Evolutionary conservation across 2,797 vertebrate species (phyloP).

Genomic region (Thamnophis elegans): DNA sequence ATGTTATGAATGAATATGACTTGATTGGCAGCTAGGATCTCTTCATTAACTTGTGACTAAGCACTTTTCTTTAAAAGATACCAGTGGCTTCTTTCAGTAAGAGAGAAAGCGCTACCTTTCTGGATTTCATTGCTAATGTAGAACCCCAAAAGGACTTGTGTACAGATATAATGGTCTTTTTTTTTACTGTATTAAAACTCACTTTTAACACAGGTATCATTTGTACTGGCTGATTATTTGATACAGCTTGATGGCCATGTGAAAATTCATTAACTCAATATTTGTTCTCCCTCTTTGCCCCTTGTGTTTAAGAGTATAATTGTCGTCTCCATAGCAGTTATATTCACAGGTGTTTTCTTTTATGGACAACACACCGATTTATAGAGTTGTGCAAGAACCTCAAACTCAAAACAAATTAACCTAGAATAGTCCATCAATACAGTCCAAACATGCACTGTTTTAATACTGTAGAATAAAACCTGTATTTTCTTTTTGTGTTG

Average conservation of each 20-base stretch:
- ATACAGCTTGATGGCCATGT: slow-evolving; percentile 14
- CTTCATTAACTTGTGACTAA: neutral
- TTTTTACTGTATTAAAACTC: slow-evolving; percentile 74
- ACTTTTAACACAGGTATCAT: slow-evolving; percentile 66
- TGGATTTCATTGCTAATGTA: slow-evolving; percentile 39
- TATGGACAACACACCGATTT: neutral
- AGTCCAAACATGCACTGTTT: neutral
- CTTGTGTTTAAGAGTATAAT: neutral
- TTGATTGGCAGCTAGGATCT: slow-evolving; percentile 3
- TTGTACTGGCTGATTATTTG: slow-evolving; percentile 50
- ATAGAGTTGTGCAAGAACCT: neutral
- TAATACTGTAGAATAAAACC: neutral
- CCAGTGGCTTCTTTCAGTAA: neutral
- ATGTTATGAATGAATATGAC: neutral
- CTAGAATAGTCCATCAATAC: neutral
- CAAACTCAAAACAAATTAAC: neutral
- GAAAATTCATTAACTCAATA: neutral
- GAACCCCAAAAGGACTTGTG: slow-evolving; percentile 49
- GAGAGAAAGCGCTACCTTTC: slow-evolving; percentile 4
- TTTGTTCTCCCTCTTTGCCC: neutral
- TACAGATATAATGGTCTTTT: slow-evolving; percentile 64
- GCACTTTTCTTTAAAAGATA: neutral
- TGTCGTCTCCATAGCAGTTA: neutral
- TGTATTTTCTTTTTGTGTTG: neutral
- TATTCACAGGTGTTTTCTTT: neutral